A percentile compares a stretch with the other conserved stretches of the same genome.
Conservation (phyloP, 1,140 invertebrate genomes). For the Aphis gossypii region DNA sequence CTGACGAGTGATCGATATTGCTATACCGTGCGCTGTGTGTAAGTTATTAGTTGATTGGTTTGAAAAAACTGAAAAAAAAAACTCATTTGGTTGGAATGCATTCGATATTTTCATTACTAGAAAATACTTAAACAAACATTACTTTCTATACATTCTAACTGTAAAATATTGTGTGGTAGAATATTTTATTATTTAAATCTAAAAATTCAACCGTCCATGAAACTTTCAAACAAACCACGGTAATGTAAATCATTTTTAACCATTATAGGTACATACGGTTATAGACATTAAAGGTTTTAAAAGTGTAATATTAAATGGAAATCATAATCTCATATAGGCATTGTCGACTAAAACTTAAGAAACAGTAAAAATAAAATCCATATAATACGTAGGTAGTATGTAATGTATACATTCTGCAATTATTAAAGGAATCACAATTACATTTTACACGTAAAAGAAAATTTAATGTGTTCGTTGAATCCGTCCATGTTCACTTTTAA, state of each 20-base stretch:
- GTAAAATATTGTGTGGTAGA: background rate
- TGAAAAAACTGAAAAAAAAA: slow-evolving; percentile 10
- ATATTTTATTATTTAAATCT: background rate
- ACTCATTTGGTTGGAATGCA: too few relatives aligned
- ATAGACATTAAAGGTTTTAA: background rate
- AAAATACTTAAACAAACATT: background rate
- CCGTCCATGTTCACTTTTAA: background rate
- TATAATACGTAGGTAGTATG: background rate
- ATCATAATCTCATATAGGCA: background rate
- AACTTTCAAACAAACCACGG: background rate
- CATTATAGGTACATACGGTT: background rate
- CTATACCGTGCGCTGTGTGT: background rate
- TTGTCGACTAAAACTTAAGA: background rate
- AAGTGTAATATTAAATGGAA: background rate
- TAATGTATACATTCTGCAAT: background rate
- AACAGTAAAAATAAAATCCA: background rate
- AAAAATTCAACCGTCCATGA: background rate
- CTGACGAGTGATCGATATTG: background rate
- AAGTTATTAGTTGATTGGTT: background rate
- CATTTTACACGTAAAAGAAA: background rate
- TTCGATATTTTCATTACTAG: background rate
- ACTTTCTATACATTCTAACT: background rate
- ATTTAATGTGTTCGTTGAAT: background rate
- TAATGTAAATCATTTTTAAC: background rate
- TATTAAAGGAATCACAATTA: background rate